Conservation (phyloP, 2,888 invertebrate genomes). For the Toxonevra muliebris region DNA sequence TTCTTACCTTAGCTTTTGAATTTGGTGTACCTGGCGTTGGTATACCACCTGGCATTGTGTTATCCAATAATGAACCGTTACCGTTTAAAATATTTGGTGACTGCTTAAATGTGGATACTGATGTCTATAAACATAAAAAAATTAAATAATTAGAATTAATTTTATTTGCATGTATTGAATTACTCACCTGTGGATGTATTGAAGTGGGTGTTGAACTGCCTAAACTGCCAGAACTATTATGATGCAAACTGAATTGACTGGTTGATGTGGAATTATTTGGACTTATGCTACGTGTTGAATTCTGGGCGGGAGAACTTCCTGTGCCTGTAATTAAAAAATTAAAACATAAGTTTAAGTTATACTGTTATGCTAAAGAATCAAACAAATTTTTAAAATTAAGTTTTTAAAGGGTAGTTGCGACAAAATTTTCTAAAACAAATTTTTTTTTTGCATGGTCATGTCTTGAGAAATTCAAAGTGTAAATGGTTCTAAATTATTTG, state of each 20-base stretch:
- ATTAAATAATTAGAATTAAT: background rate
- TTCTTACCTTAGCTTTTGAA: slow-evolving; percentile 78
- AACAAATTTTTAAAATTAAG: no score
- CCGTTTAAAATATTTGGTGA: slow-evolving; percentile 64
- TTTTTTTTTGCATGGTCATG: no score
- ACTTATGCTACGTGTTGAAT: slow-evolving; percentile 66
- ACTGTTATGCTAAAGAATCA: no score
- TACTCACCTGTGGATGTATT: slow-evolving; percentile 62
- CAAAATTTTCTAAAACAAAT: no score
- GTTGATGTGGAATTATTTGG: slow-evolving; percentile 65
- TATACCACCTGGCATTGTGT: slow-evolving; percentile 75
- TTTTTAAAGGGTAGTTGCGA: background rate
- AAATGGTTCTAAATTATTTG: no score
- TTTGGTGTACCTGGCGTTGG: slow-evolving; percentile 82
- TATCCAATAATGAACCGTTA: slow-evolving; percentile 62
- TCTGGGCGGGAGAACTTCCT: slow-evolving; percentile 66
- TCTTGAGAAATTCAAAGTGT: no score
- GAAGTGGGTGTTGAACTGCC: slow-evolving; percentile 65
- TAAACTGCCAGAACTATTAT: slow-evolving; percentile 65
- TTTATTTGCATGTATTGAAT: slow-evolving; percentile 10
- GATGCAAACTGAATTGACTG: slow-evolving; percentile 65
- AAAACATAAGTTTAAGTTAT: no score
- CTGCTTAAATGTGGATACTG: slow-evolving; percentile 65
- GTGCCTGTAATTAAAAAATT: slow-evolving; percentile 56
- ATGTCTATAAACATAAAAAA: slow-evolving; percentile 51